Conservation (phyloP, 2,113 vertebrate species). For the Ranitomeya imitator region DNA sequence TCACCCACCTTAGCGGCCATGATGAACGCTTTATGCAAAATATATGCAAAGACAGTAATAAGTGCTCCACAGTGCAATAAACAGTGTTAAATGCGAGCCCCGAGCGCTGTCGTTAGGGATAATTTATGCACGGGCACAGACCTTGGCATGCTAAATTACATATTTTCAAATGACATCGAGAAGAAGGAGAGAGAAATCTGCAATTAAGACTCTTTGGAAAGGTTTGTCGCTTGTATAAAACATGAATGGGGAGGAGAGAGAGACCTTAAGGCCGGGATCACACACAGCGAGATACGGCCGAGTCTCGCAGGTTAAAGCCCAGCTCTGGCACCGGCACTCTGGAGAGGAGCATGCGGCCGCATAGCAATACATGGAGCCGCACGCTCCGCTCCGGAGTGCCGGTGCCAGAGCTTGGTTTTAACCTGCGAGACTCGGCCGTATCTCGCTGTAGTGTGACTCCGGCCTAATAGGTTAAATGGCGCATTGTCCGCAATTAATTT, state of each 20-base stretch:
- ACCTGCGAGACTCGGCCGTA: no score
- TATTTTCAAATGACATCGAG: background rate
- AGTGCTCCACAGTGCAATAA: background rate
- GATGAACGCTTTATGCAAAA: background rate
- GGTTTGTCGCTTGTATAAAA: background rate
- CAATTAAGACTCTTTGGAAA: background rate
- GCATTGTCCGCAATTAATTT: background rate
- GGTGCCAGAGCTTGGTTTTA: no score
- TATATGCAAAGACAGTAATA: background rate
- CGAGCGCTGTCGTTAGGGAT: no score
- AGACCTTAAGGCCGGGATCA: no score
- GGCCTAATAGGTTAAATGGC: background rate
- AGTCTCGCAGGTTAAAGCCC: no score
- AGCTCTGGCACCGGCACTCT: no score
- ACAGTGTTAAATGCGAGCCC: background rate
- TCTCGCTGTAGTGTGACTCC: no score
- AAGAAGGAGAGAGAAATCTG: background rate
- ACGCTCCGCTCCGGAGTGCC: no score
- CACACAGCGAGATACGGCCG: no score
- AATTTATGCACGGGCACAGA: background rate
- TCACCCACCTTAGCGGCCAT: background rate
- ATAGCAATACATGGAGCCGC: no score
- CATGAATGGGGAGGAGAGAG: background rate
- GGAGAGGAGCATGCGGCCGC: no score
- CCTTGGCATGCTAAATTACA: background rate